phyloP scores from a whole-genome alignment of 2,113 vertebrate genomes.

The Phalacrocorax carbo region DNA sequence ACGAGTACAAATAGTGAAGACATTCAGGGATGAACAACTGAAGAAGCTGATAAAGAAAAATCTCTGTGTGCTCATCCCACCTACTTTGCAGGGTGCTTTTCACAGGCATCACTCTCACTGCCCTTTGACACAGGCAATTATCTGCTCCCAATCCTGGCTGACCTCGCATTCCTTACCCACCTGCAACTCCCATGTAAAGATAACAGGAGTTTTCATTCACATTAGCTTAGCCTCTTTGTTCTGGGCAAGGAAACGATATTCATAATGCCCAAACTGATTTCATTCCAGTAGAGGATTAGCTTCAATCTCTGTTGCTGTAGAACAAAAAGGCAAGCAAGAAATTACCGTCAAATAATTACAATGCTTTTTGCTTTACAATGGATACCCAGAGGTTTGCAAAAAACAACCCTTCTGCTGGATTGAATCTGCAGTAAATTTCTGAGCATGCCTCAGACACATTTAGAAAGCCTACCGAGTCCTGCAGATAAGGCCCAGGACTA shows the following conservation, averaged over 20 bases:
- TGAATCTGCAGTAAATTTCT: neutral
- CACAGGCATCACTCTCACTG: slow-evolving; percentile 44
- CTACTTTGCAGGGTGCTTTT: slow-evolving; percentile 27
- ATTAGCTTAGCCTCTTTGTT: slow-evolving; percentile 39
- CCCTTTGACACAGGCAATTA: slow-evolving; percentile 53
- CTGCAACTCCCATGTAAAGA: slow-evolving; percentile 53
- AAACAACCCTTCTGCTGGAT: neutral
- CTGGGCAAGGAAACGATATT: slow-evolving; percentile 15
- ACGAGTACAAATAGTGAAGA: neutral
- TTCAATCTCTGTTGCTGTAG: slow-evolving; percentile 4
- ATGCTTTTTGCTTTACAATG: neutral
- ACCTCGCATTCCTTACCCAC: slow-evolving; percentile 66
- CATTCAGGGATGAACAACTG: neutral
- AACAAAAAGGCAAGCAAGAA: slow-evolving; percentile 8
- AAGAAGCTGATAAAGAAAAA: slow-evolving; percentile 7
- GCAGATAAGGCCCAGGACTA: neutral
- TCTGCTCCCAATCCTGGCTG: slow-evolving; percentile 12
- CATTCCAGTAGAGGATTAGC: slow-evolving; percentile 41
- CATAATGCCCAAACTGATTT: slow-evolving; percentile 39
- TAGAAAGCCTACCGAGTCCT: neutral
- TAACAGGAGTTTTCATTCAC: slow-evolving; percentile 45
- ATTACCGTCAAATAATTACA: slow-evolving; percentile 19
- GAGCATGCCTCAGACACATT: neutral
- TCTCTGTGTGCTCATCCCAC: neutral
- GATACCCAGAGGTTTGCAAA: slow-evolving; percentile 2